Conservation (phyloP, 2,113 vertebrate genomes). For the Anguilla rostrata region DNA sequence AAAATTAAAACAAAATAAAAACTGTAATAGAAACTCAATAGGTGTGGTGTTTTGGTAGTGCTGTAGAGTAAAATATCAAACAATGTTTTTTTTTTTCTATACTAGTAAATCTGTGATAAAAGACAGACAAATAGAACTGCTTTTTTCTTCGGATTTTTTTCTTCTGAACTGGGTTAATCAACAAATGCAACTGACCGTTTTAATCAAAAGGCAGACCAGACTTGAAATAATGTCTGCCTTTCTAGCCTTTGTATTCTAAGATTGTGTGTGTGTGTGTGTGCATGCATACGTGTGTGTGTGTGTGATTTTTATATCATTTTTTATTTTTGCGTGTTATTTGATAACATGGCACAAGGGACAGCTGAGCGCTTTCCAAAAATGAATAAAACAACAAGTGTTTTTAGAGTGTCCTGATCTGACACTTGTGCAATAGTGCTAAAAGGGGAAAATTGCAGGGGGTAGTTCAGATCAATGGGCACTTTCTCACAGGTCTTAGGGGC, state of each 20-base stretch:
- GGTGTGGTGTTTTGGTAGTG: no score
- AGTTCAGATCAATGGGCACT: slow-evolving; percentile 23
- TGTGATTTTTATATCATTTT: neutral
- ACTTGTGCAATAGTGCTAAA: slow-evolving; percentile 12
- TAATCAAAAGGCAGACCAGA: neutral
- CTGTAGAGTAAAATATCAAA: no score
- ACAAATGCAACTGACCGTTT: neutral
- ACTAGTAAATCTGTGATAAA: neutral
- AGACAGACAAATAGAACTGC: neutral
- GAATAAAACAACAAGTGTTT: neutral
- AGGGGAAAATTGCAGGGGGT: slow-evolving; percentile 4
- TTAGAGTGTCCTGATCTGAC: slow-evolving; percentile 8
- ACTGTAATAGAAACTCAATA: no score
- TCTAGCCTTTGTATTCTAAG: neutral
- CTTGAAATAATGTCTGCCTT: neutral
- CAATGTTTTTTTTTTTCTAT: neutral
- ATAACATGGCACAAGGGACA: neutral
- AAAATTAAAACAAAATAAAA: no score
- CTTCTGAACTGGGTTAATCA: neutral
- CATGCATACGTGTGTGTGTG: no score
- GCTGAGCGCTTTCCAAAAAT: neutral
- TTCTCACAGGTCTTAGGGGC: slow-evolving; percentile 22
- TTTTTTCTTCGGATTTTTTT: neutral
- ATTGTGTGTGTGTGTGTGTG: neutral
- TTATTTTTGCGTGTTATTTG: neutral